A percentile compares a stretch with the other conserved stretches of the same genome.
phyloP scores from a whole-genome alignment of 2,797 vertebrate genomes.

The Fringilla coelebs region DNA sequence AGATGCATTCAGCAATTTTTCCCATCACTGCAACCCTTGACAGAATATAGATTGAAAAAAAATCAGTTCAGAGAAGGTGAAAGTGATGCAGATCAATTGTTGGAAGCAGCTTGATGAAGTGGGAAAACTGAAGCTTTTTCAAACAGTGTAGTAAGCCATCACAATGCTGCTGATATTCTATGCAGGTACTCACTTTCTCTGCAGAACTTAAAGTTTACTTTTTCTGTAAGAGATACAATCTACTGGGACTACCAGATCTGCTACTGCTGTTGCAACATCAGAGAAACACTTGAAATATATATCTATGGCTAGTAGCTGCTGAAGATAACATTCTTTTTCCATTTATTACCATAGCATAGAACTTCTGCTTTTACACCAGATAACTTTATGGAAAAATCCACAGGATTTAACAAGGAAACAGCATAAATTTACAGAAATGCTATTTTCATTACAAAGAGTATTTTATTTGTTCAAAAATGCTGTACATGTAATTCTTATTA shows the following conservation, averaged over 20 bases:
- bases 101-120: neutral
- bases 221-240: neutral
- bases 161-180: neutral
- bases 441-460: neutral
- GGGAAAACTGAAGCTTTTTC: neutral
- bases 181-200: neutral
- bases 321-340: neutral
- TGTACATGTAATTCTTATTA: fast-evolving
- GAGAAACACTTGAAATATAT: neutral
- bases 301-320: neutral
- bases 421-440: neutral
- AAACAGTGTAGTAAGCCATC: neutral
- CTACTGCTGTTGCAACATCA: neutral
- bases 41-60: neutral
- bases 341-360: neutral
- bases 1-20: constrained; percentile 21
- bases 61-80: neutral
- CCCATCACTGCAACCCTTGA: neutral
- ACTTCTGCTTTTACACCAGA: neutral
- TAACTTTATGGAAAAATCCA: neutral
- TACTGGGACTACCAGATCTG: neutral
- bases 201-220: neutral
- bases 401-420: neutral
- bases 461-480: neutral
- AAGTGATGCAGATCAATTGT: neutral